Percentiles rank a stretch among this genome's conserved stretches.
These are phyloP conservation scores for Falcaria lacertinaria DNA, from an alignment of 2,888 invertebrate genomes.

Conservation along the genomic window DNA sequence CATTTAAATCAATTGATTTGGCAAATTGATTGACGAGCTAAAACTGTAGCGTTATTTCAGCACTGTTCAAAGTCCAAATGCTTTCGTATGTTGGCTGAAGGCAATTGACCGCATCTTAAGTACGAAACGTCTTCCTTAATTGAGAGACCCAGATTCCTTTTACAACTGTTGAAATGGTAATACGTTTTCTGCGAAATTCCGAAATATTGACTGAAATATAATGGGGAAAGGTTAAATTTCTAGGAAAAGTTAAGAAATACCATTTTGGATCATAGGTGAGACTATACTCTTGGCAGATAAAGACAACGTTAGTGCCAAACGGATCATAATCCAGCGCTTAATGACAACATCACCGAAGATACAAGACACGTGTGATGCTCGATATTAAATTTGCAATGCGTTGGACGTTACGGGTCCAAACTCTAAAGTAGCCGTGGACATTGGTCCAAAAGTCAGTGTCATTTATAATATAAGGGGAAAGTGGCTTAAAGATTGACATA, in stretches of 20 bases:
- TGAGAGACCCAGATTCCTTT: neutral
- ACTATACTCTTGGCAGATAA: neutral
- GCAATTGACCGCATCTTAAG: slow-evolving; percentile 26
- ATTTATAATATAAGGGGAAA: no score
- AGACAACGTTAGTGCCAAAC: neutral
- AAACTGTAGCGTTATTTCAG: slow-evolving; percentile 1
- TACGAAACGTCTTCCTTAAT: neutral
- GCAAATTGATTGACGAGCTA: slow-evolving; percentile 1
- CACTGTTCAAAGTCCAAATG: neutral
- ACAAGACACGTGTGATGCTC: no score
- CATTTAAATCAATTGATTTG: neutral
- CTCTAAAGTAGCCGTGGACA: no score
- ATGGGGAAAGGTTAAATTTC: neutral
- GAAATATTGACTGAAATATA: neutral
- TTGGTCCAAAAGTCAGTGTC: no score
- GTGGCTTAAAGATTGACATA: no score
- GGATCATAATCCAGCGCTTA: neutral
- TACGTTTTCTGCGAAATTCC: neutral
- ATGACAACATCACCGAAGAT: neutral
- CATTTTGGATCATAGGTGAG: neutral
- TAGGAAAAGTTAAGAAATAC: neutral
- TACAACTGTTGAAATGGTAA: no score
- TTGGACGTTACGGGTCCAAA: no score
- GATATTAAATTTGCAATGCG: no score
- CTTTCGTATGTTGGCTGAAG: slow-evolving; percentile 1